Percentiles rank a stretch among this genome's conserved stretches.
These are phyloP conservation scores for Choloepus hoffmanni DNA, from an alignment of 2,113 vertebrate genomes.

Conservation along the genomic window DNA sequence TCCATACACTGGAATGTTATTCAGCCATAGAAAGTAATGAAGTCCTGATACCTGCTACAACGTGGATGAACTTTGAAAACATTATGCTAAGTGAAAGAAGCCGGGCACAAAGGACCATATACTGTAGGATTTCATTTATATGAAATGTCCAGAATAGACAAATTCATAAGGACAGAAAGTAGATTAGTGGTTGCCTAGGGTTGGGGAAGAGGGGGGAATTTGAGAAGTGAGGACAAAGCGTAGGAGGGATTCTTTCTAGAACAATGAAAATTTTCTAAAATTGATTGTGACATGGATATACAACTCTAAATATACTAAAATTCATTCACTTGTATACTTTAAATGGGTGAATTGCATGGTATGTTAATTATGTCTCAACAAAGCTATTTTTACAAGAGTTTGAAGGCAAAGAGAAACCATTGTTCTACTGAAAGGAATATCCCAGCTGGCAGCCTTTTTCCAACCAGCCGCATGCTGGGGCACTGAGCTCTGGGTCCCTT, in stretches of 20 bases:
- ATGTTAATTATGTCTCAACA: neutral
- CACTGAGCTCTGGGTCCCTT: neutral
- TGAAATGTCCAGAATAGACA: too few relatives aligned
- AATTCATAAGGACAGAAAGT: too few relatives aligned
- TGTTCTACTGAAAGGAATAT: neutral
- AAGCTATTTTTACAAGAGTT: neutral
- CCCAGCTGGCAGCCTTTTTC: neutral
- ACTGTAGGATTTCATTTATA: too few relatives aligned
- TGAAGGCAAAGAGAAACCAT: slow-evolving; percentile 6
- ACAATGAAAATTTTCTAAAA: neutral
- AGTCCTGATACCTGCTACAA: too few relatives aligned
- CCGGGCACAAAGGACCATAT: too few relatives aligned
- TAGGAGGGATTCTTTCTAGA: neutral
- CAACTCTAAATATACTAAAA: slow-evolving; percentile 1
- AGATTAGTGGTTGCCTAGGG: neutral
- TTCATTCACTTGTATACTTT: neutral
- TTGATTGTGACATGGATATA: neutral
- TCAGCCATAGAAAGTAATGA: too few relatives aligned
- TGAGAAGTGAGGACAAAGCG: neutral
- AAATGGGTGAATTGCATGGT: neutral
- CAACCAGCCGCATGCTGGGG: neutral
- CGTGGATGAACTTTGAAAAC: too few relatives aligned
- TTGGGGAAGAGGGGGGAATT: neutral
- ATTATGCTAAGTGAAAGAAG: too few relatives aligned
- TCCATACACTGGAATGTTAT: too few relatives aligned